Evolutionary conservation across 2,797 vertebrate species (phyloP).

Genomic region (Synaphobranchus kaupii): DNA sequence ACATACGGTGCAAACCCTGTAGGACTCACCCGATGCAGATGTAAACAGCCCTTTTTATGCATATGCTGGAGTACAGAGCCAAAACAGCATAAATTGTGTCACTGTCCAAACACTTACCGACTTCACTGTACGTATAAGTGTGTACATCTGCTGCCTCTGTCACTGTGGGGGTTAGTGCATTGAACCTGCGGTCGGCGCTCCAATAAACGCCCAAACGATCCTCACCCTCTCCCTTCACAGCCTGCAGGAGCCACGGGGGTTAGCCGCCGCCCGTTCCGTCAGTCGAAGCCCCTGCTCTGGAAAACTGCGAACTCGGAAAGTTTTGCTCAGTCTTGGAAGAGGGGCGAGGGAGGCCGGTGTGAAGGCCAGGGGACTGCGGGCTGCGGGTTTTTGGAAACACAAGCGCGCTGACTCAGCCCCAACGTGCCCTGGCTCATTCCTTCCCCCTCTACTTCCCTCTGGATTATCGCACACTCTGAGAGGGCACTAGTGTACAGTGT

Average conservation of each 20-base stretch:
- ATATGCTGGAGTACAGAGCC: too few relatives aligned
- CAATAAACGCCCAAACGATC: neutral
- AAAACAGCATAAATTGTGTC: too few relatives aligned
- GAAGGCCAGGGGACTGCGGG: neutral
- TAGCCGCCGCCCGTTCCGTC: neutral
- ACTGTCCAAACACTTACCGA: too few relatives aligned
- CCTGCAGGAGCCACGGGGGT: neutral
- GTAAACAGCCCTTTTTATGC: too few relatives aligned
- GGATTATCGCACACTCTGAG: neutral
- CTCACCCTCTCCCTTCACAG: neutral
- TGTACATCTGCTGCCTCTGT: too few relatives aligned
- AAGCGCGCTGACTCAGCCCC: neutral
- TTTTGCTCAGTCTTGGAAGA: neutral
- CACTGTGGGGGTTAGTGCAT: neutral
- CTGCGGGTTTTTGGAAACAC: neutral
- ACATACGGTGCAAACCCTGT: too few relatives aligned
- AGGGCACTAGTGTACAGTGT: neutral
- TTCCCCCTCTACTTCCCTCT: neutral
- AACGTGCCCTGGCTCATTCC: neutral
- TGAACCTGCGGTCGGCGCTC: neutral
- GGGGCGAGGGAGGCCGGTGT: neutral
- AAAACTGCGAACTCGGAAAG: neutral
- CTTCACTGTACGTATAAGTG: too few relatives aligned
- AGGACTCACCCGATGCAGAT: too few relatives aligned
- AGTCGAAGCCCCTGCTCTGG: neutral